Percentiles rank a stretch among this genome's conserved stretches.
phyloP scores from a whole-genome alignment of 2,888 invertebrate species.

The Ramazzottius varieornatus region DNA sequence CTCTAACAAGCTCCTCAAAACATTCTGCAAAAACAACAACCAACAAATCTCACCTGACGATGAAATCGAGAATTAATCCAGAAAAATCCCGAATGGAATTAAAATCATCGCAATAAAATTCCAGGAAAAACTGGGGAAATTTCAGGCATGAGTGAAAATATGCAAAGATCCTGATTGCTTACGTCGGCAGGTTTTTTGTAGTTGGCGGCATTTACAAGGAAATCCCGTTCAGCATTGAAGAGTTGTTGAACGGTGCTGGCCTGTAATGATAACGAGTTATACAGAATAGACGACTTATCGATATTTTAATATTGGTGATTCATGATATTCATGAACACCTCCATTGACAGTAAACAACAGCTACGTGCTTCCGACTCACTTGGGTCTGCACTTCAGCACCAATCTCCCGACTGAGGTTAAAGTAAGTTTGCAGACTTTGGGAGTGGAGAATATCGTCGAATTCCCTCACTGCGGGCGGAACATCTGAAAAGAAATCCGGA shows the following conservation, averaged over 20 bases:
- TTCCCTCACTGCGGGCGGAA: not conserved
- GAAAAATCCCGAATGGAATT: no score
- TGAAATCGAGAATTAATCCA: not conserved
- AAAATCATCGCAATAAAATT: no score
- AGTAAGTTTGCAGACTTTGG: not conserved
- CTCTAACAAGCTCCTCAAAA: slow-evolving; percentile 31
- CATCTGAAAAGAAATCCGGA: not conserved
- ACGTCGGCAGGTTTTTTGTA: not conserved
- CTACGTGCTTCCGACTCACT: no score
- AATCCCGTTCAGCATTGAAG: not conserved
- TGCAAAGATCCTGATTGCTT: no score
- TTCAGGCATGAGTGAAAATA: no score
- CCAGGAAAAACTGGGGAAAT: no score
- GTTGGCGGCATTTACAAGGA: not conserved
- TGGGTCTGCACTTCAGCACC: not conserved
- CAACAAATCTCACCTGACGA: not conserved
- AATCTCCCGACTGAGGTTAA: not conserved
- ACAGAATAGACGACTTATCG: no score
- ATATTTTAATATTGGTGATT: no score
- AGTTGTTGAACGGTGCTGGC: not conserved
- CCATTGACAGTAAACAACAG: no score
- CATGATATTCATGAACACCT: no score
- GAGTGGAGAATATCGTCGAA: not conserved
- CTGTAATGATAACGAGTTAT: not conserved
- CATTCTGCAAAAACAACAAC: slow-evolving; percentile 12